phyloP scores from a whole-genome alignment of 1,140 invertebrate genomes.

The Anthonomus grandis region DNA sequence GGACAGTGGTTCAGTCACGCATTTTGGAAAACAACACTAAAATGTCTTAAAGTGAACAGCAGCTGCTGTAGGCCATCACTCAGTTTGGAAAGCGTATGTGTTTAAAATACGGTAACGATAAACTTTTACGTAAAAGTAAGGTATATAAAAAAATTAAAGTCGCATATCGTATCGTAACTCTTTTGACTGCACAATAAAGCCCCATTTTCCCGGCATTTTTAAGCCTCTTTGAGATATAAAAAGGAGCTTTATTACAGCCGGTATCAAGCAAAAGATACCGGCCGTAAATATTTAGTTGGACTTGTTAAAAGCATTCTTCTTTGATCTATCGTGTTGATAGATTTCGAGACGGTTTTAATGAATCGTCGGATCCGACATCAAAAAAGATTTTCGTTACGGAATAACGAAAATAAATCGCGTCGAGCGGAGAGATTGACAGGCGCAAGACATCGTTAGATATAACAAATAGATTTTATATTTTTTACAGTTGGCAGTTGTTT shows the following conservation, averaged over 20 bases:
- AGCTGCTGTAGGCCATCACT: conserved; percentile 19
- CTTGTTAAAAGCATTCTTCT: conserved; percentile 14
- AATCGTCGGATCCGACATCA: conserved; percentile 7
- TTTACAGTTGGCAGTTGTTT: too few relatives aligned
- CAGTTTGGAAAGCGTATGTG: not conserved
- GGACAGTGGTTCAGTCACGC: conserved; percentile 23
- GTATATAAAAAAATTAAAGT: too few relatives aligned
- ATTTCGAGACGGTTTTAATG: conserved; percentile 1
- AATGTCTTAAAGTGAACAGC: conserved; percentile 10
- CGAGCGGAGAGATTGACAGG: not conserved
- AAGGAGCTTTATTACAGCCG: conserved; percentile 5
- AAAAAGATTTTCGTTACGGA: not conserved
- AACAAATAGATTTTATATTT: too few relatives aligned
- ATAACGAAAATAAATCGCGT: conserved; percentile 1
- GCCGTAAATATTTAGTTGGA: conserved; percentile 14
- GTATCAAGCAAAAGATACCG: not conserved
- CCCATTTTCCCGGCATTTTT: not conserved
- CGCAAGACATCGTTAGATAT: too few relatives aligned
- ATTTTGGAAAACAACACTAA: conserved; percentile 28
- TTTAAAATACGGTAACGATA: too few relatives aligned
- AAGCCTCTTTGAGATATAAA: too few relatives aligned
- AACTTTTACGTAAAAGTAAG: too few relatives aligned
- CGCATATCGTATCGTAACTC: not conserved
- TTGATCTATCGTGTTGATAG: conserved; percentile 16
- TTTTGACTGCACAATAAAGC: not conserved